Percentiles rank a stretch among this genome's conserved stretches.
Conservation (phyloP, 2,888 invertebrate species). For the Lochmaea crataegi region DNA sequence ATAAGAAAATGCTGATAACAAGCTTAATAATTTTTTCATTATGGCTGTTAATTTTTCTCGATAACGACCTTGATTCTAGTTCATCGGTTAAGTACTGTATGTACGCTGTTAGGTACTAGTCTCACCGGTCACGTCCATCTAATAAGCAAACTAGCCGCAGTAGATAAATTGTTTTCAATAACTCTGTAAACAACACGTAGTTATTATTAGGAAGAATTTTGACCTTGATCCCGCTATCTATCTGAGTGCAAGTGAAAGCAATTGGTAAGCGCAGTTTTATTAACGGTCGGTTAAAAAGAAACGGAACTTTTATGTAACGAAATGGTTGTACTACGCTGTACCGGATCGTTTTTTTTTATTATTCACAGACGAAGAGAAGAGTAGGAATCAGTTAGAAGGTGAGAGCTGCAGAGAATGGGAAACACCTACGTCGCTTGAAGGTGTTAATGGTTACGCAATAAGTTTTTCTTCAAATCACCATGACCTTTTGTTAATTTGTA, state of each 20-base stretch:
- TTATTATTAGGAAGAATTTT: constrained; percentile 19
- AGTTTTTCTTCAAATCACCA: constrained; percentile 9
- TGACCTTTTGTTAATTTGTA: constrained; percentile 6
- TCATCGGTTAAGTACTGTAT: too few relatives aligned
- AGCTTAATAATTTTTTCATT: not conserved
- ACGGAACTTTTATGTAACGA: constrained; percentile 26
- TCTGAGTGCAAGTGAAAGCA: constrained; percentile 26
- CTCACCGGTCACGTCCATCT: not conserved
- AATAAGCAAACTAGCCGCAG: not conserved
- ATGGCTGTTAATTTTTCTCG: too few relatives aligned
- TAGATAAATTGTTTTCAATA: not conserved
- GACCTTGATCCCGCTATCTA: constrained; percentile 14
- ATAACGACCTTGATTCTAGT: too few relatives aligned
- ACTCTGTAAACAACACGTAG: not conserved
- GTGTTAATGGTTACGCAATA: not conserved
- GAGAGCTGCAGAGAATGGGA: not conserved
- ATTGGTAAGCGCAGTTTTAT: constrained; percentile 13
- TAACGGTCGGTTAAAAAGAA: constrained; percentile 18
- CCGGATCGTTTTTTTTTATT: constrained; percentile 6
- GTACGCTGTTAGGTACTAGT: too few relatives aligned
- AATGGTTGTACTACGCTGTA: constrained; percentile 4
- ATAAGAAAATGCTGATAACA: not conserved
- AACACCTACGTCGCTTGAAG: constrained; percentile 10
- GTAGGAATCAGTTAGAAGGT: constrained; percentile 2
- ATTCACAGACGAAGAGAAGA: constrained; percentile 6